These are phyloP conservation scores for Leuctra nigra DNA, from an alignment of 2,888 invertebrate genomes.

Conservation along the genomic window DNA sequence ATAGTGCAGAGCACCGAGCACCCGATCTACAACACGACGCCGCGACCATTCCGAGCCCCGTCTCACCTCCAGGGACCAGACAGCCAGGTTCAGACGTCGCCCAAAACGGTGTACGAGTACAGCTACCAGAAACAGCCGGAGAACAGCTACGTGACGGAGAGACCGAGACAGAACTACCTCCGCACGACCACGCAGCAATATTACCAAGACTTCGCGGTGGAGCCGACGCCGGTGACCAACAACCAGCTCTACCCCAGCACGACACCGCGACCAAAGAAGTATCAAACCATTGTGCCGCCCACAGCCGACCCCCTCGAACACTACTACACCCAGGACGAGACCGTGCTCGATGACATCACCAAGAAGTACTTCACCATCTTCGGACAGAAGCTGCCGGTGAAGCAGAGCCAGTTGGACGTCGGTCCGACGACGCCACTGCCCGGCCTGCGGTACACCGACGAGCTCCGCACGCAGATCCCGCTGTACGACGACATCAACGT, in stretches of 20 bases:
- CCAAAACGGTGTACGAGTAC: conserved; percentile 64
- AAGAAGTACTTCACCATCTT: conserved; percentile 68
- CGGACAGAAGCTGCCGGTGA: conserved; percentile 57
- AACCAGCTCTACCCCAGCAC: conserved; percentile 7
- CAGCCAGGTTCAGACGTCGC: conserved; percentile 46
- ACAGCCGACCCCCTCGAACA: conserved; percentile 46
- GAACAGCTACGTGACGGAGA: conserved; percentile 22
- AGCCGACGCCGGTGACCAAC: conserved; percentile 1
- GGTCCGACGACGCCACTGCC: conserved; percentile 34
- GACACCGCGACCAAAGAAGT: conserved; percentile 39
- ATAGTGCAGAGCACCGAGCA: conserved; percentile 21
- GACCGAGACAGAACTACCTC: neutral
- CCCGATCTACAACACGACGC: conserved; percentile 33
- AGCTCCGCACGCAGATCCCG: conserved; percentile 36
- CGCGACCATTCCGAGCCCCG: neutral
- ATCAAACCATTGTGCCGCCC: conserved; percentile 34
- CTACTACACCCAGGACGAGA: conserved; percentile 60
- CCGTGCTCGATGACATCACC: conserved; percentile 63
- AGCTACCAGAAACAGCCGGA: conserved; percentile 52
- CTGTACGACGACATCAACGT: conserved; percentile 61
- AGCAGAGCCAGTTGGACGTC: conserved; percentile 42
- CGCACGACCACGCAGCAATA: conserved; percentile 34
- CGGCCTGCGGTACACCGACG: conserved; percentile 24
- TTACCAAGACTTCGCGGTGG: conserved; percentile 31
- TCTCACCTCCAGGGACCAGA: neutral